Percentiles rank a stretch among this genome's conserved stretches.
These are phyloP conservation scores for Trinectes maculatus DNA, from an alignment of 2,113 vertebrate genomes.

Conservation along the genomic window DNA sequence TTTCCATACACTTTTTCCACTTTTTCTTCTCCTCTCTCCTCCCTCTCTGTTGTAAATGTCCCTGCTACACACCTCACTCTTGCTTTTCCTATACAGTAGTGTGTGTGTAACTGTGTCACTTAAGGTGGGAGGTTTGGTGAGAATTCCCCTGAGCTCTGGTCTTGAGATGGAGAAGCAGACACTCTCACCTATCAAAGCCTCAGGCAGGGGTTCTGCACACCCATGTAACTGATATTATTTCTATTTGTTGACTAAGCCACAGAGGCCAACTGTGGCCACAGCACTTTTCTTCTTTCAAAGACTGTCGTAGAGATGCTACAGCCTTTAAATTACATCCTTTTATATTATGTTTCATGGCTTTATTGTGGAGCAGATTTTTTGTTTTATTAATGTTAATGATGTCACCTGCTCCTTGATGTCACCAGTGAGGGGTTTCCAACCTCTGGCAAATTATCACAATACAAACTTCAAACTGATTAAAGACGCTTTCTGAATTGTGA, in stretches of 20 bases:
- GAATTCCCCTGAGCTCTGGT: slow-evolving; percentile 70
- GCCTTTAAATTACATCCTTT: neutral
- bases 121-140: slow-evolving; percentile 66
- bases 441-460: too few relatives aligned
- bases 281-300: slow-evolving; percentile 21
- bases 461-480: too few relatives aligned
- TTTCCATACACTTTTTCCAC: slow-evolving; percentile 58
- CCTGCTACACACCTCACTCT: slow-evolving; percentile 39
- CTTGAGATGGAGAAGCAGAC: slow-evolving; percentile 70
- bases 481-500: too few relatives aligned
- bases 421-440: too few relatives aligned
- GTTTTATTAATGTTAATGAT: neutral
- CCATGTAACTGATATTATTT: slow-evolving; percentile 81
- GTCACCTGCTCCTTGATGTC: neutral
- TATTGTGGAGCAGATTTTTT: neutral
- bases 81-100: slow-evolving; percentile 14
- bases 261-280: slow-evolving; percentile 48
- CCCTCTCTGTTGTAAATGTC: slow-evolving; percentile 47
- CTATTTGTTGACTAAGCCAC: slow-evolving; percentile 67
- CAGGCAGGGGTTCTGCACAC: slow-evolving; percentile 71
- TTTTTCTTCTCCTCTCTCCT: slow-evolving; percentile 36
- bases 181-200: slow-evolving; percentile 80
- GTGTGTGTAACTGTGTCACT: slow-evolving; percentile 40
- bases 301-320: neutral
- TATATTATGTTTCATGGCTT: neutral